Conservation (phyloP, 1,140 invertebrate genomes). For the Hesperophylax magnus region DNA sequence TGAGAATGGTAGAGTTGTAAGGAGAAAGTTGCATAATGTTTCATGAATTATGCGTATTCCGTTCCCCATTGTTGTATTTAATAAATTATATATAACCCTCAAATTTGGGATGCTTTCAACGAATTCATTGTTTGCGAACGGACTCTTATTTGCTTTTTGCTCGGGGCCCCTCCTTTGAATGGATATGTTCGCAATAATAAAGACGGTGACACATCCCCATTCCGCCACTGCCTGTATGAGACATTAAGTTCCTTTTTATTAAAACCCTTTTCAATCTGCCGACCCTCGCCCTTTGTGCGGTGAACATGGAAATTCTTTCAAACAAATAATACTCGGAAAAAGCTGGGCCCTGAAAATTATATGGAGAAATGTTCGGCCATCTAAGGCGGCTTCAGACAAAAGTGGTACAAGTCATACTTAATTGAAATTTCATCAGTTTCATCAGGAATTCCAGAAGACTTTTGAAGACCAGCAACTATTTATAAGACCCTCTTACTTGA, state of each 20-base stretch:
- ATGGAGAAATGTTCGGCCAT: not conserved
- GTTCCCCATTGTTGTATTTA: not conserved
- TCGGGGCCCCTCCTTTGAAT: conserved; percentile 12
- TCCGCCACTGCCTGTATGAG: conserved; percentile 6
- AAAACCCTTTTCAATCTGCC: conserved; percentile 23
- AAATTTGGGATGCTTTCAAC: not conserved
- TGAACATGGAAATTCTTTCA: conserved; percentile 2
- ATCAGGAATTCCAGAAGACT: too few relatives aligned
- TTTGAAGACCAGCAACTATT: too few relatives aligned
- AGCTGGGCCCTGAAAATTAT: not conserved
- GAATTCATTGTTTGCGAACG: not conserved
- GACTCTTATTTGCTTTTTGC: conserved; percentile 21
- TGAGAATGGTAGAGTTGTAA: too few relatives aligned
- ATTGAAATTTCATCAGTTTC: too few relatives aligned
- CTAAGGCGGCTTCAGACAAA: not conserved
- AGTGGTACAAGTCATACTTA: not conserved
- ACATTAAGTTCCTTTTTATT: conserved; percentile 30
- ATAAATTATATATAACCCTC: not conserved
- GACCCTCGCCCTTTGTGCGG: not conserved
- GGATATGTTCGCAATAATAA: conserved; percentile 19
- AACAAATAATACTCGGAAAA: not conserved
- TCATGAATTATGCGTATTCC: too few relatives aligned
- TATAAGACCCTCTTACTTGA: too few relatives aligned
- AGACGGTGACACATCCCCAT: conserved; percentile 19
- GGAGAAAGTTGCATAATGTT: too few relatives aligned